Percentiles rank a stretch among this genome's conserved stretches.
These are phyloP conservation scores for Phaenicophaeus curvirostris DNA, from an alignment of 2,797 vertebrate species.

Conservation along the genomic window DNA sequence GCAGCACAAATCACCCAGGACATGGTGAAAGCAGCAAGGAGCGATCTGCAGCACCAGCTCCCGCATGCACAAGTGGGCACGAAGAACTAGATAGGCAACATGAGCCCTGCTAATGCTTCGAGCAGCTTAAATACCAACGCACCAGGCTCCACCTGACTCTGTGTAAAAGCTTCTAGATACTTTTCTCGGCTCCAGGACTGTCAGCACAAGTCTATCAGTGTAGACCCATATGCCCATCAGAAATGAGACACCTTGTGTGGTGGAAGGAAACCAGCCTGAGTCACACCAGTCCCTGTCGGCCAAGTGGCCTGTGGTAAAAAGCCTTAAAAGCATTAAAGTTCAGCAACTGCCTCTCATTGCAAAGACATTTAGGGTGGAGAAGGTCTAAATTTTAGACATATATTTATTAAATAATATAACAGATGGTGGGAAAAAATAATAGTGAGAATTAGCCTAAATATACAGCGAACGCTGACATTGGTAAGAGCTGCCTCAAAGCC, in stretches of 20 bases:
- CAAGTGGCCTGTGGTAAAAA: not conserved
- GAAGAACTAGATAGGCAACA: not conserved
- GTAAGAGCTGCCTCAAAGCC: not conserved
- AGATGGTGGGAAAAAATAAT: not conserved
- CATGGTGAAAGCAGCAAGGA: not conserved
- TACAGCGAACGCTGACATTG: not conserved
- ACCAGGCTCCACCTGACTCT: not conserved
- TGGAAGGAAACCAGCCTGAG: not conserved
- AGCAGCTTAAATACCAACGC: not conserved
- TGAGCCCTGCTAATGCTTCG: accelerated
- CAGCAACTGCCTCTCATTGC: not conserved
- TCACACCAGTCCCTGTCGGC: not conserved
- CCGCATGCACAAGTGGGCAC: accelerated
- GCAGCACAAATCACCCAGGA: not conserved
- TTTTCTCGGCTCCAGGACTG: not conserved
- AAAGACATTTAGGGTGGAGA: not conserved
- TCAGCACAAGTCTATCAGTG: not conserved
- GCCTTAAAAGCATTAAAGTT: not conserved
- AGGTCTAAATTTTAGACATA: not conserved
- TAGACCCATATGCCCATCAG: not conserved
- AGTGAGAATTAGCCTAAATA: not conserved
- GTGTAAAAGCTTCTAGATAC: not conserved
- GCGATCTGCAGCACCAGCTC: accelerated
- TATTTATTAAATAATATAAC: not conserved
- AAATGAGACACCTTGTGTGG: not conserved